A percentile compares a stretch with the other conserved stretches of the same genome.
Conservation (phyloP, 1,140 invertebrate species). For the Lepidurus arcticus region DNA sequence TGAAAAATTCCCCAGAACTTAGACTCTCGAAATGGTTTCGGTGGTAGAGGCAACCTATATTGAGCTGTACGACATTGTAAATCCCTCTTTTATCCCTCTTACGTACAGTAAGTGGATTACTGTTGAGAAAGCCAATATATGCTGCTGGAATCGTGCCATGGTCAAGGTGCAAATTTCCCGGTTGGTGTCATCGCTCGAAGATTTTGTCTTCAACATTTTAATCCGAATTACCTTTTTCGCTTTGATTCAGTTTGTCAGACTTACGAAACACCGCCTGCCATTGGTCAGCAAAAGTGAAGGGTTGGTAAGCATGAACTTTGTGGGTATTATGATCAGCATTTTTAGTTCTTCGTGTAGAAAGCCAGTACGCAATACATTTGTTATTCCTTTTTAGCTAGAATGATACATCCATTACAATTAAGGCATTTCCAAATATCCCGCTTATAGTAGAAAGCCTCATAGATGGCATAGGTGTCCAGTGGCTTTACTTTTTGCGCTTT, state of each 20-base stretch:
- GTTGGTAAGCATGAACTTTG: background rate
- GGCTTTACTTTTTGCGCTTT: background rate
- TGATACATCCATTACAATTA: background rate
- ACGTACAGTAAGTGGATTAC: background rate
- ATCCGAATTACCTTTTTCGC: background rate
- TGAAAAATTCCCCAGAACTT: background rate
- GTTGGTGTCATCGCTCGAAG: background rate
- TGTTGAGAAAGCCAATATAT: conserved; percentile 8
- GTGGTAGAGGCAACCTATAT: background rate
- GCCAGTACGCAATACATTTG: background rate
- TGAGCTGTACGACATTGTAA: background rate
- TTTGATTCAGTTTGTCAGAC: too few relatives aligned
- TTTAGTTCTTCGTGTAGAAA: background rate
- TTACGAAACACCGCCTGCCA: background rate
- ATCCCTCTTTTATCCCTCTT: conserved; percentile 16
- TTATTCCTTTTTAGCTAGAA: too few relatives aligned
- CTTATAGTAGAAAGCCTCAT: background rate
- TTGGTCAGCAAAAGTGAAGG: background rate
- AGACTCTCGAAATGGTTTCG: background rate
- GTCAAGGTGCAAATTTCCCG: background rate
- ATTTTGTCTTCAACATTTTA: background rate
- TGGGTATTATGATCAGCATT: background rate
- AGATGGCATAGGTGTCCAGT: background rate
- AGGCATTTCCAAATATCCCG: background rate
- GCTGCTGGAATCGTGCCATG: background rate